Evolutionary conservation across 2,113 vertebrate genomes (phyloP).

Genomic region (Aegithalos caudatus): DNA sequence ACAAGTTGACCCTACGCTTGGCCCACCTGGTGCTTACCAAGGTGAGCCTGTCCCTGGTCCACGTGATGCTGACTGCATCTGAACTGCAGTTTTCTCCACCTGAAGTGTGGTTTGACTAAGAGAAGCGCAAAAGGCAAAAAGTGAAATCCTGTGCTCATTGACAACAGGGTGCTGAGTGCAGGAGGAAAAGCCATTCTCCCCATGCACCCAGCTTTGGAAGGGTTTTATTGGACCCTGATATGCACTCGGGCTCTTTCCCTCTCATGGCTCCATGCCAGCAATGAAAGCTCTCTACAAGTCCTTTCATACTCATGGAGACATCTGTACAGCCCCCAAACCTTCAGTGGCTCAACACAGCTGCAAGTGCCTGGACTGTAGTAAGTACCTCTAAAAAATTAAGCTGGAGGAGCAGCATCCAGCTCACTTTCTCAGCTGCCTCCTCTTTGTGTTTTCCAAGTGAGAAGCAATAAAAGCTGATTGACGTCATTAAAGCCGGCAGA

Average conservation of each 20-base stretch:
- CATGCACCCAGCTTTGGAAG: neutral
- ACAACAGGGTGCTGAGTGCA: fast-evolving
- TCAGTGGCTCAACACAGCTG: neutral
- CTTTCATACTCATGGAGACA: neutral
- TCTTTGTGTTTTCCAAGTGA: slow-evolving; percentile 36
- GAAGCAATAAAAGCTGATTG: slow-evolving; percentile 43
- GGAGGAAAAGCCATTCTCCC: neutral
- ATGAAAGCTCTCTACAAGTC: neutral
- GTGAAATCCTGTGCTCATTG: neutral
- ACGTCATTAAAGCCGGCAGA: slow-evolving; percentile 23
- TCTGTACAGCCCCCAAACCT: neutral
- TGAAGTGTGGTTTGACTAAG: neutral
- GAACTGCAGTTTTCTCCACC: neutral
- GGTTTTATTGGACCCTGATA: neutral
- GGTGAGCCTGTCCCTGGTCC: neutral
- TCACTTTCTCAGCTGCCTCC: slow-evolving; percentile 23
- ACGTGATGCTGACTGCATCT: neutral
- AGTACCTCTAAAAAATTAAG: neutral
- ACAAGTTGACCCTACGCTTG: neutral
- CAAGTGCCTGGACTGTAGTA: neutral
- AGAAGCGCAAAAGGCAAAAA: neutral
- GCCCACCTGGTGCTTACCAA: neutral
- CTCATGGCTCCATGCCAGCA: neutral
- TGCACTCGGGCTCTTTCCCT: neutral
- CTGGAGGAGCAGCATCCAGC: neutral